Conservation (phyloP, 2,797 vertebrate species). For the Dicrostonyx torquatus region DNA sequence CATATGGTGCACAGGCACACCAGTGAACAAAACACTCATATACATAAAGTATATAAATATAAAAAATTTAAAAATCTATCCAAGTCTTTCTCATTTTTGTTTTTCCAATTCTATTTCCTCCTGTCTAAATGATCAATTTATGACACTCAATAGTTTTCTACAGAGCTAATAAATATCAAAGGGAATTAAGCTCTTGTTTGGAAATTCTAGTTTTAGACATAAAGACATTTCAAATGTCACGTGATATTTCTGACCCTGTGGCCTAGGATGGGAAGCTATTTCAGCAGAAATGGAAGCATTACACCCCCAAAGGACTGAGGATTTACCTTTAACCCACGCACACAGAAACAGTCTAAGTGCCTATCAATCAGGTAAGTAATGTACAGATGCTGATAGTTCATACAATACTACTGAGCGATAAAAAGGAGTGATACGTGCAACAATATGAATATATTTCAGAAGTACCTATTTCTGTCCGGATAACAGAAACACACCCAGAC, state of each 20-base stretch:
- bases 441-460: conserved; percentile 34
- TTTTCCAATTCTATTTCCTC: conserved; percentile 4
- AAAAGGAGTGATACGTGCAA: conserved; percentile 5
- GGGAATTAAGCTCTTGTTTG: neutral
- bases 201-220: conserved; percentile 38
- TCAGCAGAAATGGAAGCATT: conserved; percentile 42
- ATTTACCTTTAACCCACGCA: conserved; percentile 16
- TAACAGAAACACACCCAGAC: conserved; percentile 9
- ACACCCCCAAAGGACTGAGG: neutral
- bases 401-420: conserved; percentile 12
- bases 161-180: conserved; percentile 28
- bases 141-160: conserved; percentile 33
- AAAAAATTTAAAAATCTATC: neutral
- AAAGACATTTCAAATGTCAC: conserved; percentile 32
- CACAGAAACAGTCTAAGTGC: neutral
- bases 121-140: conserved; percentile 24
- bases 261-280: conserved; percentile 8
- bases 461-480: neutral
- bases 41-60: neutral
- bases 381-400: conserved; percentile 1
- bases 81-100: neutral
- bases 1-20: neutral
- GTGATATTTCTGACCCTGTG: conserved; percentile 22
- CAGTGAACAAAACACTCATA: neutral
- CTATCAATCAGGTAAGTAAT: neutral